Evolutionary conservation across 2,888 invertebrate genomes (phyloP).

Genomic region (Pristionchus japonicus): DNA sequence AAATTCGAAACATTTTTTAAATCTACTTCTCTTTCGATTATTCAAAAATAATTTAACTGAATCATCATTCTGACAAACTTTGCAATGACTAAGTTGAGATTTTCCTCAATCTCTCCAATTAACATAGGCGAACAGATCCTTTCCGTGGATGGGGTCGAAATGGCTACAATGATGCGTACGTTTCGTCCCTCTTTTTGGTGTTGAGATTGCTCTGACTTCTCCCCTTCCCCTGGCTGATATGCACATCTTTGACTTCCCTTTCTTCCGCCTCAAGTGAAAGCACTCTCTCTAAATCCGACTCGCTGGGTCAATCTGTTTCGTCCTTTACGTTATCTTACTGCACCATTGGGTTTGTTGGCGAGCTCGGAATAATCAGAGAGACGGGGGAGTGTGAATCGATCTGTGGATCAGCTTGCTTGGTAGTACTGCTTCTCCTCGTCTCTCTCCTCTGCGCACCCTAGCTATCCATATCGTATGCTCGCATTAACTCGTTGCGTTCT

Average conservation of each 20-base stretch:
- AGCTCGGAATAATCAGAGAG: background rate
- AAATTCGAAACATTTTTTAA: too few relatives aligned
- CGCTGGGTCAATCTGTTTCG: background rate
- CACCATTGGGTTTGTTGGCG: constrained; percentile 28
- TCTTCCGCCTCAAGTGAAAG: background rate
- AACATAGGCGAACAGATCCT: background rate
- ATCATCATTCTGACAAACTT: too few relatives aligned
- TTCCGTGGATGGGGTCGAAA: constrained; percentile 39
- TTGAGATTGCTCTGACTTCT: constrained; percentile 19
- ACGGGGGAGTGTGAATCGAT: background rate
- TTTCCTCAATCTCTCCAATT: background rate
- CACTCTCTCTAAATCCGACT: constrained; percentile 1
- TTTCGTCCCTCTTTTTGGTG: background rate
- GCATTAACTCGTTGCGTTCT: constrained; percentile 42
- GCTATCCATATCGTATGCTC: constrained; percentile 34
- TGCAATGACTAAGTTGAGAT: too few relatives aligned
- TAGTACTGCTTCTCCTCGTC: background rate
- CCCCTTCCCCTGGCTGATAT: constrained; percentile 1
- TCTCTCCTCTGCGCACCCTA: background rate
- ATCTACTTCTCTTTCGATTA: too few relatives aligned
- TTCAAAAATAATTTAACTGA: too few relatives aligned
- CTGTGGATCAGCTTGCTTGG: background rate
- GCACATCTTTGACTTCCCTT: constrained; percentile 18
- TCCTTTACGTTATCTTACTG: constrained; percentile 32
- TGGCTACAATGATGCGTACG: constrained; percentile 33